Evolutionary conservation across 2,888 invertebrate species (phyloP).

Genomic region (Drosophila antonietae): DNA sequence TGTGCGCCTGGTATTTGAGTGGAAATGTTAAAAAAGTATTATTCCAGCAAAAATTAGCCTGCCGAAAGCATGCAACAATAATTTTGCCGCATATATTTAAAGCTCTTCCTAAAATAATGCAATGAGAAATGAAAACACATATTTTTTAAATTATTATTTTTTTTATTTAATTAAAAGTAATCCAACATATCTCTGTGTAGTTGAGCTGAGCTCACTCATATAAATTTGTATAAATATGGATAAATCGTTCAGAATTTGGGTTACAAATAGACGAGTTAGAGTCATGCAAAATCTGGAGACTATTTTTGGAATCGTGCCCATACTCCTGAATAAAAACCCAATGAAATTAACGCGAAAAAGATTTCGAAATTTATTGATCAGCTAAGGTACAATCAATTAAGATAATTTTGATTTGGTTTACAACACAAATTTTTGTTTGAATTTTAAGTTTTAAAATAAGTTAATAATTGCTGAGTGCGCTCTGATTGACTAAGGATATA

Average conservation of each 20-base stretch:
- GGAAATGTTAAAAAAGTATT: not conserved
- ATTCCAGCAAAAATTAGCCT: not conserved
- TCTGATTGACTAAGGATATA: slow-evolving; percentile 13
- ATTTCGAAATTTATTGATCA: slow-evolving; percentile 76
- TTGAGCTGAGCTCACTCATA: too few species aligned
- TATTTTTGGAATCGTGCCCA: too few species aligned
- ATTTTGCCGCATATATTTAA: not conserved
- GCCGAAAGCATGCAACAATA: not conserved
- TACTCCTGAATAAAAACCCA: not conserved
- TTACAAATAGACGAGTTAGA: too few species aligned
- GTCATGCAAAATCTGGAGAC: too few species aligned
- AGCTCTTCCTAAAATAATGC: not conserved
- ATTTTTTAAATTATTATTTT: too few species aligned
- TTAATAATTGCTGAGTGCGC: slow-evolving; percentile 22
- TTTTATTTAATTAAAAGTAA: too few species aligned
- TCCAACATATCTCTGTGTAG: too few species aligned
- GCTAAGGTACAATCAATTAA: slow-evolving; percentile 60
- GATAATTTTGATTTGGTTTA: slow-evolving; percentile 49
- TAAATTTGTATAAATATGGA: too few species aligned
- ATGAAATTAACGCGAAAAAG: slow-evolving; percentile 62
- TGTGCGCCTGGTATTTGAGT: not conserved
- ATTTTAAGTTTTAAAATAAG: slow-evolving; percentile 27
- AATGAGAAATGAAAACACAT: not conserved
- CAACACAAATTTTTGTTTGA: slow-evolving; percentile 70
- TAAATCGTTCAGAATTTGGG: too few species aligned